Conservation (phyloP, 2,113 vertebrate species). For the Ramphastos sulfuratus region DNA sequence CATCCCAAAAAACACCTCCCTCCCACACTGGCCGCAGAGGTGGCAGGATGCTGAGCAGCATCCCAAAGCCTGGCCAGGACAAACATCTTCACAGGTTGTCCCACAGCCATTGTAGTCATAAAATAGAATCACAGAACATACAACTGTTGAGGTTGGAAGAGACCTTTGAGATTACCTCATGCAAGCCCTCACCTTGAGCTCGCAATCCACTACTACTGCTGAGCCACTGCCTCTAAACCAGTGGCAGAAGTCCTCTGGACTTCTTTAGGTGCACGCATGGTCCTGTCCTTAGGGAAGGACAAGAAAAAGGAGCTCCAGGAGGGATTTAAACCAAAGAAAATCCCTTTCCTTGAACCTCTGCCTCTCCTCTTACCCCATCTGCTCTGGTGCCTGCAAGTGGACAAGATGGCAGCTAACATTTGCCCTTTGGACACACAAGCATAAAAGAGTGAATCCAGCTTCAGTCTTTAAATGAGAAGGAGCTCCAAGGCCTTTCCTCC, state of each 20-base stretch:
- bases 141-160: too few species aligned
- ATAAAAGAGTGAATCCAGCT: not conserved
- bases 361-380: not conserved
- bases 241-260: not conserved
- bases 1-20: not conserved
- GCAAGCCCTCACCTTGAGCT: too few species aligned
- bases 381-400: not conserved
- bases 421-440: not conserved
- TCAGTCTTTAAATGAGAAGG: not conserved
- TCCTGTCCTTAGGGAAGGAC: not conserved
- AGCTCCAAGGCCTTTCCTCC: not conserved
- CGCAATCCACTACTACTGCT: too few species aligned
- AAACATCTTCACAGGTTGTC: not conserved
- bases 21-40: not conserved
- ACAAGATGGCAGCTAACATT: accelerated
- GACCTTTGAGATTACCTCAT: too few species aligned
- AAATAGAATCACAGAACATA: too few species aligned
- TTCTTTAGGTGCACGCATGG: not conserved
- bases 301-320: not conserved
- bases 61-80: not conserved
- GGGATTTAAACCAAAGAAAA: not conserved
- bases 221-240: too few species aligned
- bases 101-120: not conserved
- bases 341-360: not conserved
- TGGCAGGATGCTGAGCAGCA: not conserved